Evolutionary conservation across 2,113 vertebrate genomes (phyloP), one percentile per base, ranked within the genome.

Genomic region (Struthidea cinerea): DNA sequence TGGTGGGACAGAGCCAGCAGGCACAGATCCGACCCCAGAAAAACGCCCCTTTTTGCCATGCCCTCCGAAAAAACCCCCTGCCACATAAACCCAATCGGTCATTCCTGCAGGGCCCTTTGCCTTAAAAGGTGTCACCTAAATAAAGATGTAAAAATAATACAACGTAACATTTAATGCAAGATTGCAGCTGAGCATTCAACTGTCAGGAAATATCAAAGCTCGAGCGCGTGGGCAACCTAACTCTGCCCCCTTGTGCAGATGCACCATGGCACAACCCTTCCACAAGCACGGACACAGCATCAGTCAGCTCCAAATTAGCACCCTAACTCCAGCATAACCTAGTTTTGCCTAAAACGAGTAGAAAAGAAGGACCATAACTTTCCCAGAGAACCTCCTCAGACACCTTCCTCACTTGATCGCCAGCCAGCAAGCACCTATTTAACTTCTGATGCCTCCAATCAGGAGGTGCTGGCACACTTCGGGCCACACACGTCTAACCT

Each of bases 191-290:
- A 96, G 75, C 42, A 24, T 90, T 89, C 91, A 64, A 93, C 65
- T 63, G 90, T 55, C 93, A 94, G 95, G 87, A 95, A 96, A 90
- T 90, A 93, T 10, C 90, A 35, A 88, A 83, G 70, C 90, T 28
- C 1, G 42, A 59, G 84, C 0, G 42, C 16, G 67, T 88, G 93
- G 94, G 95, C 96, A 96, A 96, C 91, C 93, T 95, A 83, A 80
- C 42, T 96, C 96, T 97, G 95, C 93, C 93, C 94, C 87, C 93
- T 90, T 85, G 87, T 94, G 94, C 94, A 81, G 83, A 94, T 19
- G 84, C 87, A 79, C 93, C 24, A 83, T 0, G 59, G 82, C 84
- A 95, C 89, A 95, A 77, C 44, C 49, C 81, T 89, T 76, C 53
- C 65, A 81, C 2, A 0, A 46, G 44, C 42, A 28, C 1, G 1